A percentile compares a stretch with the other conserved stretches of the same genome.
Conservation (phyloP, 2,797 vertebrate species). For the Danio aesculapii region DNA sequence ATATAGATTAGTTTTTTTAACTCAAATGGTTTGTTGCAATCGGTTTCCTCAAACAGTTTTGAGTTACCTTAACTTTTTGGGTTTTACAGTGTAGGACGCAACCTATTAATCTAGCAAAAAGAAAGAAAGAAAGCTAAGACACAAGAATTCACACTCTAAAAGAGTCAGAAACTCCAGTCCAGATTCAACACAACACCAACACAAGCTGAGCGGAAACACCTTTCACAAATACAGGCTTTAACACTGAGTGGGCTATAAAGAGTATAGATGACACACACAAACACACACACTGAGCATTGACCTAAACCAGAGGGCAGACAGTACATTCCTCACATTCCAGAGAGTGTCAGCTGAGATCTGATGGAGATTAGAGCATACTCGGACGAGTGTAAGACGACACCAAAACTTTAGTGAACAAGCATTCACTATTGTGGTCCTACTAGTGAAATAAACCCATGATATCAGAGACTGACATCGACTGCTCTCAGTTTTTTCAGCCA, state of each 20-base stretch:
- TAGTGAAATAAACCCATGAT: neutral
- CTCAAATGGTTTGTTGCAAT: too few species aligned
- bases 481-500: neutral
- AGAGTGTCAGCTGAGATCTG: slow-evolving; percentile 44
- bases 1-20: too few species aligned
- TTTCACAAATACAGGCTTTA: neutral
- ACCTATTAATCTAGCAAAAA: neutral
- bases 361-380: slow-evolving; percentile 27
- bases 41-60: too few species aligned
- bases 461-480: neutral
- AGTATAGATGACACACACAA: neutral
- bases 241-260: neutral
- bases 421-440: neutral
- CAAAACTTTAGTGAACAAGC: neutral
- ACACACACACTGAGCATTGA: slow-evolving; percentile 38
- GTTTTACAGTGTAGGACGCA: neutral
- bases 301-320: slow-evolving; percentile 34
- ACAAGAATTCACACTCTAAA: neutral
- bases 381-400: neutral
- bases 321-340: slow-evolving; percentile 57
- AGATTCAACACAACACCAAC: neutral
- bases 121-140: neutral
- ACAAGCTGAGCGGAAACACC: neutral
- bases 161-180: neutral
- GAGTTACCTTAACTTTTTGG: too few species aligned